phyloP scores from a whole-genome alignment of 1,140 invertebrate genomes.

The Sweltsa coloradensis region DNA sequence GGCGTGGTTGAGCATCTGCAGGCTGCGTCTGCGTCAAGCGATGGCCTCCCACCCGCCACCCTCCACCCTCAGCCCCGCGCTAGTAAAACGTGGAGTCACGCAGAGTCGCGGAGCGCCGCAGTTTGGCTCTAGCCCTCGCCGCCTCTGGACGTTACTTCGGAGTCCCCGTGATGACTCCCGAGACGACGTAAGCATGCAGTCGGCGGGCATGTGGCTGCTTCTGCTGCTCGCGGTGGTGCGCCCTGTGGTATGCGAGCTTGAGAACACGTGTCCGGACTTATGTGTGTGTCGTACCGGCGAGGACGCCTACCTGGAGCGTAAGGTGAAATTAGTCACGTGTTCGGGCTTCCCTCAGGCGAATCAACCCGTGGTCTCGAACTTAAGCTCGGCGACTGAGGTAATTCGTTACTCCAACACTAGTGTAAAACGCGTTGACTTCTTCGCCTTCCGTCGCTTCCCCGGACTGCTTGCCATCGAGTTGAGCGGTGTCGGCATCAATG shows the following conservation, averaged over 20 bases:
- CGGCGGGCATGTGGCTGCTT: slow-evolving; percentile 3
- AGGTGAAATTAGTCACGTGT: slow-evolving; percentile 4
- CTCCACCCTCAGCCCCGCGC: background rate
- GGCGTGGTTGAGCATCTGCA: background rate
- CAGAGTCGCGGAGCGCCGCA: background rate
- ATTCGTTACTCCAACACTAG: slow-evolving; percentile 5
- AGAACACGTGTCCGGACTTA: background rate
- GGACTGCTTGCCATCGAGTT: slow-evolving; percentile 3
- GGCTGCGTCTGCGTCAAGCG: no score
- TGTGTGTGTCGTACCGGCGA: slow-evolving; percentile 1
- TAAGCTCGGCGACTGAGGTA: slow-evolving; percentile 2
- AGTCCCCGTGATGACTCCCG: background rate
- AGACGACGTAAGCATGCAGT: slow-evolving; percentile 3
- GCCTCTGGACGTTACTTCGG: background rate
- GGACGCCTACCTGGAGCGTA: background rate
- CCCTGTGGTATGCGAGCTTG: background rate
- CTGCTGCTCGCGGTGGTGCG: background rate
- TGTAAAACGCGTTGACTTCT: slow-evolving; percentile 5
- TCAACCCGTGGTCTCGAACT: background rate
- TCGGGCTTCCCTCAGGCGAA: background rate
- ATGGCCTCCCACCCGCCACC: background rate
- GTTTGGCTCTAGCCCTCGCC: background rate
- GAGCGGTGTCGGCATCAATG: background rate
- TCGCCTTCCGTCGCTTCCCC: background rate
- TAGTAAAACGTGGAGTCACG: background rate